Evolutionary conservation across 2,888 invertebrate genomes (phyloP).

Genomic region (Argyresthia albistria): DNA sequence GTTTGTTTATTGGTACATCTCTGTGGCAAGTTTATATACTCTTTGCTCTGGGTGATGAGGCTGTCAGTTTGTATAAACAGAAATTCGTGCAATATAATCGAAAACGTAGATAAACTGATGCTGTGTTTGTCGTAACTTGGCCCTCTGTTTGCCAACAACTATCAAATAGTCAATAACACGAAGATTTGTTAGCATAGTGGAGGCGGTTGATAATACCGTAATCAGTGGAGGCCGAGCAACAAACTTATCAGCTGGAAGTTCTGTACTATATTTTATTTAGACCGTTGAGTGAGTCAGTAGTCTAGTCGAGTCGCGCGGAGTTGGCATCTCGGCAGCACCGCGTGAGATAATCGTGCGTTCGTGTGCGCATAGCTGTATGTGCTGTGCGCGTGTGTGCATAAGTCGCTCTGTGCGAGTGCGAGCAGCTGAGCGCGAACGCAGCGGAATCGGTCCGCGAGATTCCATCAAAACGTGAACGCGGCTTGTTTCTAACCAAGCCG

Average conservation of each 20-base stretch:
- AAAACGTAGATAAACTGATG: too few relatives aligned
- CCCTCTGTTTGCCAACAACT: too few relatives aligned
- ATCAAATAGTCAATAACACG: too few relatives aligned
- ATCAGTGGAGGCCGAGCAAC: background rate
- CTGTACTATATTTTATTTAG: background rate
- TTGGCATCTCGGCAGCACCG: slow-evolving; percentile 34
- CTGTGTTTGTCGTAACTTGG: too few relatives aligned
- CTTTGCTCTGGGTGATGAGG: too few relatives aligned
- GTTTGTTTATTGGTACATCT: too few relatives aligned
- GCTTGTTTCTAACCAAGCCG: slow-evolving; percentile 37
- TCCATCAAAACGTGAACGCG: slow-evolving; percentile 57
- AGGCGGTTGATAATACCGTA: slow-evolving; percentile 11
- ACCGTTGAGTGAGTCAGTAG: background rate
- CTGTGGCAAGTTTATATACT: too few relatives aligned
- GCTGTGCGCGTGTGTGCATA: slow-evolving; percentile 17
- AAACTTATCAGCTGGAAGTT: too few relatives aligned
- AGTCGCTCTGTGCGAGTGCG: slow-evolving; percentile 16
- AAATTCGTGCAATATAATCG: too few relatives aligned
- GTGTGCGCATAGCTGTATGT: slow-evolving; percentile 22
- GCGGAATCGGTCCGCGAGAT: slow-evolving; percentile 50
- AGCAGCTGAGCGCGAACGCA: slow-evolving; percentile 57
- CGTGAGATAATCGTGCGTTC: slow-evolving; percentile 15
- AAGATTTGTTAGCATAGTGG: slow-evolving; percentile 10
- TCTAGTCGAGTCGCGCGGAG: background rate
- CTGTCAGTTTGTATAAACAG: too few relatives aligned